Base-by-base conservation (phyloP, 2,888 invertebrate genomes). In the Drosophila buzzatii region DNA sequence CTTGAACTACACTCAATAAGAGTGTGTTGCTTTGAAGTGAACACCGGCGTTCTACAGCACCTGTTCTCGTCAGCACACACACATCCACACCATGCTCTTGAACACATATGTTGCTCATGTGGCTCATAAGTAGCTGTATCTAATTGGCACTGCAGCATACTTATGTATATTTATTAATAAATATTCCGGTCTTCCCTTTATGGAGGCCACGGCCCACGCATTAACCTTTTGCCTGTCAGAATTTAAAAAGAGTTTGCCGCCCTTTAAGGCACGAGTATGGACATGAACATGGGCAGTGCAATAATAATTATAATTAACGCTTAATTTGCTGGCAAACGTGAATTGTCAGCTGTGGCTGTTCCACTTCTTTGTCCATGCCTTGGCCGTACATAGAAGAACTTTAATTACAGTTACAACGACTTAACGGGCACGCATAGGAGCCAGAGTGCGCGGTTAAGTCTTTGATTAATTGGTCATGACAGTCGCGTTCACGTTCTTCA, bases 401-500 rank as follows among this genome's bases (percentile, higher is more conserved):
- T 79, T 85, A 89, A 87, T 87, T 84, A 89, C 82, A 76, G 69
- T 79, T 84, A 84, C 70, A 78, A 44, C 35, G 67, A 64, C 59
- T 47, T 42, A 70, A 65, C 66, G 52, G 42, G 31, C 68, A 73
- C 70, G 66, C 62, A 72, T 45, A 60, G 57, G 31, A 66, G 59
- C 47, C 23, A n/a, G 55, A 53, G 49, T 20, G 58, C 45, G 41
- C 61, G 68, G 74, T 69, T 73, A 73, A 76, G 64, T 61, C 52
- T 75, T 81, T 86, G 82, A 89, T 89, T 89, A 84, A 84, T 88
- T 71, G 81, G 45, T 70, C 53, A 67, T 68, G 78, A 57, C 81
- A 82, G 51, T 45, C 37, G 23, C 20, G 49, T 35, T 67, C 2
- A 71, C 37, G 77, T 68, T 80, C 60, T 68, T 37, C 44, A 62